phyloP scores from a whole-genome alignment of 2,113 vertebrate genomes.

The Triplophysa tibetana region DNA sequence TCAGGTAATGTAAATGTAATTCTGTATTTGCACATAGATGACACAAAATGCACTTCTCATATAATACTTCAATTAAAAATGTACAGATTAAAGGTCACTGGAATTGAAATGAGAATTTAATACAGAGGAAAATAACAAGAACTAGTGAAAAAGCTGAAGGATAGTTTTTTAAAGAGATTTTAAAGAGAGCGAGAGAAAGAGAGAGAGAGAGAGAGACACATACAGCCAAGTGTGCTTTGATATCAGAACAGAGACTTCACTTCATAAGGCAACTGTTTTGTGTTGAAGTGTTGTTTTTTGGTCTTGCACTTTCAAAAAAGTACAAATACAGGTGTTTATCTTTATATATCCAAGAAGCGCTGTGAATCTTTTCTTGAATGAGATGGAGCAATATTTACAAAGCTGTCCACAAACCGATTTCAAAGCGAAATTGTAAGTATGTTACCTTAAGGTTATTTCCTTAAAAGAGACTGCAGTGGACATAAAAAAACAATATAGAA shows the following conservation, averaged over 20 bases:
- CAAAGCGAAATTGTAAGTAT: conserved; percentile 58
- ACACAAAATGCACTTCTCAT: conserved; percentile 40
- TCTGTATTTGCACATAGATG: conserved; percentile 50
- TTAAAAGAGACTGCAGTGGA: conserved; percentile 52
- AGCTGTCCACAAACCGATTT: conserved; percentile 65
- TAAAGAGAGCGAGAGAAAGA: conserved; percentile 54
- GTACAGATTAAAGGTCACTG: conserved; percentile 40
- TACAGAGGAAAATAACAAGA: conserved; percentile 11
- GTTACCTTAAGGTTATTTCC: conserved; percentile 57
- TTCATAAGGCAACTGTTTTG: conserved; percentile 72
- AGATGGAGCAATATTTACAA: conserved; percentile 79
- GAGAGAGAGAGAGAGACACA: conserved; percentile 56
- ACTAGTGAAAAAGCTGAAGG: conserved; percentile 24
- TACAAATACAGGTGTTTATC: conserved; percentile 67
- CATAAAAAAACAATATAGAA: conserved; percentile 52
- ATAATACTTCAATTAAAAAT: conserved; percentile 43
- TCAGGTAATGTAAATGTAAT: not conserved
- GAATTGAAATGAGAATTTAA: conserved; percentile 34
- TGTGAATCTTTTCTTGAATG: conserved; percentile 72
- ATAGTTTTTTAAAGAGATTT: conserved; percentile 45
- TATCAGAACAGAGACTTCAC: conserved; percentile 74
- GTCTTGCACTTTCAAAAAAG: conserved; percentile 51
- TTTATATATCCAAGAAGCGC: conserved; percentile 75
- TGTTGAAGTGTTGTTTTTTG: conserved; percentile 53
- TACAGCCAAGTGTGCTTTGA: conserved; percentile 77